Base-by-base conservation (phyloP, 2,113 vertebrate genomes). In the Spizaetus ornatus region DNA sequence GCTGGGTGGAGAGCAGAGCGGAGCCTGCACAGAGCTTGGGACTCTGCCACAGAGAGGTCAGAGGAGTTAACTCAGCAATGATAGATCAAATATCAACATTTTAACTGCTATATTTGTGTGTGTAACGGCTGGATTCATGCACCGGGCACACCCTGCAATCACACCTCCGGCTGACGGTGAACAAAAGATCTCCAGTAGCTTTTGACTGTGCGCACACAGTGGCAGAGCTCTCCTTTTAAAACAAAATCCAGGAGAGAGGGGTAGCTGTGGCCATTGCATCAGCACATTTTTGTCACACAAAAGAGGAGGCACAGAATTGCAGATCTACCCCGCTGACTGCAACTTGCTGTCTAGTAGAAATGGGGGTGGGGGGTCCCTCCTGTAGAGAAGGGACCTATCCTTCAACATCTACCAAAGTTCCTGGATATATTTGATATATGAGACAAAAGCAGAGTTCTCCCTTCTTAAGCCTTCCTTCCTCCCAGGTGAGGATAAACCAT, bases 121-220 rank as follows among this genome's bases (percentile, higher is more conserved):
- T 82, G 53, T 52, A 87, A 72, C 52, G 73, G 73, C 73, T 94
- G 91, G 48, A n/a, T 82, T 65, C 34, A 23, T 1, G 38, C 61
- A 14, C 40, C 3, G 4, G 89, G 61, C 90, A 87, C 81, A 85
- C 40, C 80, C 93, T 84, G 81, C 50, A 71, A 55, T 84, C 93
- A 73, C 76, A 36, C 1, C 14, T 52, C 38, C 0, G 0, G 42
- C 69, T 82, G 72, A 66, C 0, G 3, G 38, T 25, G 61, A 89
- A 87, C 80, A 91, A 89, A 95, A 87, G 69, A 13, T 31, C 72
- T 52, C 59, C 1, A 0, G 42, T 13, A 38, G 83, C 52, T 94
- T 83, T 94, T 15, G 18, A 56, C 31, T 0, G 0, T 36, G 13
- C 0, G 0, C 42, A 70, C 8, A 8, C 38, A 80, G 53, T 38